These are phyloP conservation scores for Acrocephalus arundinaceus DNA, from an alignment of 2,113 vertebrate genomes.

Conservation along the genomic window DNA sequence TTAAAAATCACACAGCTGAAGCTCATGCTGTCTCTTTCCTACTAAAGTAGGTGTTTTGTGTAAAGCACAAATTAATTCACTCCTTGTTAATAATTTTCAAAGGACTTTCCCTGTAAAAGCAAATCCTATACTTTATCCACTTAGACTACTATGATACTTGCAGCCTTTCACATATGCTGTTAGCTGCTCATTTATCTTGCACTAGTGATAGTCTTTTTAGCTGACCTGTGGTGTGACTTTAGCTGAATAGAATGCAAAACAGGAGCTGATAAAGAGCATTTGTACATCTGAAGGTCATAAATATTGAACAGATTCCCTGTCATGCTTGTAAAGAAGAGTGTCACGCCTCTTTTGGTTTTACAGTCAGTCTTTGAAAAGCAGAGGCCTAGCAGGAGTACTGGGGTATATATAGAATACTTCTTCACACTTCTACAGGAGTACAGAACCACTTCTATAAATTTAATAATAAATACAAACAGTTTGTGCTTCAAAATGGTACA, in stretches of 20 bases:
- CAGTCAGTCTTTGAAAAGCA: conserved; percentile 12
- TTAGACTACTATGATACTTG: background rate
- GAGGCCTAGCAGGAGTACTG: background rate
- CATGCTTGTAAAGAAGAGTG: background rate
- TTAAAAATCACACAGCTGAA: background rate
- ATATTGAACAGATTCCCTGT: conserved; percentile 52
- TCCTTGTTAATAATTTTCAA: background rate
- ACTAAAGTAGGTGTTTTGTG: background rate
- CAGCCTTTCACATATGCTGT: background rate
- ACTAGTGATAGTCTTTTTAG: conserved; percentile 9
- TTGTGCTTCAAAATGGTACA: background rate
- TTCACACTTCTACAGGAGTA: conserved; percentile 3
- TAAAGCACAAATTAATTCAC: background rate
- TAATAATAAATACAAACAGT: conserved; percentile 47
- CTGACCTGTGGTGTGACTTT: conserved; percentile 33
- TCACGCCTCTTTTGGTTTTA: background rate
- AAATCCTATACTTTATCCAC: background rate
- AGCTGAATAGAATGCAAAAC: conserved; percentile 52
- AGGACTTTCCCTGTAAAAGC: background rate
- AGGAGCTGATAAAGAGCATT: conserved; percentile 50
- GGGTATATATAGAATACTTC: conserved; percentile 29
- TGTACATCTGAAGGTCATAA: conserved; percentile 54
- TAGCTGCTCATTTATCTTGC: conserved; percentile 55
- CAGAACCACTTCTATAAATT: background rate
- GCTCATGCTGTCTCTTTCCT: background rate